A percentile compares a stretch with the other conserved stretches of the same genome.
phyloP scores from a whole-genome alignment of 2,797 vertebrate genomes.

The Alca torda region DNA sequence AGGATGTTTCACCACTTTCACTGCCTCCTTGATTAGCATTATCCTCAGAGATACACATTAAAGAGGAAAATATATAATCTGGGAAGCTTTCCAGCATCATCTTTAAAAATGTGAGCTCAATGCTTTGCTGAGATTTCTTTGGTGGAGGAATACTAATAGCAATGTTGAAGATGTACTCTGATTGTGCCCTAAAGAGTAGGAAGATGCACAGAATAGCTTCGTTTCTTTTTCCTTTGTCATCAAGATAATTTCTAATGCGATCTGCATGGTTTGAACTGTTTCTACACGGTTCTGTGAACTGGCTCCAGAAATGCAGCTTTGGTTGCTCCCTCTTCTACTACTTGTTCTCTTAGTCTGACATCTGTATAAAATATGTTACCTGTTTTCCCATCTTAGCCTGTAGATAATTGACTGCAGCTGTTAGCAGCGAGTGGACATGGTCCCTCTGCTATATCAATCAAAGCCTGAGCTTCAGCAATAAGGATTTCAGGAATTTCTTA shows the following conservation, averaged over 20 bases:
- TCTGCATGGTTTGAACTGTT: neutral
- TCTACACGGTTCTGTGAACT: neutral
- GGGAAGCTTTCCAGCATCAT: slow-evolving; percentile 55
- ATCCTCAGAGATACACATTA: slow-evolving; percentile 61
- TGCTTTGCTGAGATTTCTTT: slow-evolving; percentile 20
- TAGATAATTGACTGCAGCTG: neutral
- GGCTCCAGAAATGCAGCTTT: neutral
- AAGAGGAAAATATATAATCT: slow-evolving; percentile 57
- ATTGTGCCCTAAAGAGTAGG: slow-evolving; percentile 17
- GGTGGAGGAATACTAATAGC: slow-evolving; percentile 30
- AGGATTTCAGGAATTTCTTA: neutral
- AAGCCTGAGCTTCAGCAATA: neutral
- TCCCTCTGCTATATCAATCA: neutral
- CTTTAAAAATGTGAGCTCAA: slow-evolving; percentile 43
- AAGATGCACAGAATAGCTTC: neutral
- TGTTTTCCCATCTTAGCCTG: neutral
- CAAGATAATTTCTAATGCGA: neutral
- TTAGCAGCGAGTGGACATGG: neutral
- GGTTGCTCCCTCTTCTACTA: neutral
- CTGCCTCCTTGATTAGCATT: slow-evolving; percentile 44
- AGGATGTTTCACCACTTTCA: neutral
- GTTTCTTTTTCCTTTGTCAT: neutral
- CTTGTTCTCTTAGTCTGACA: neutral
- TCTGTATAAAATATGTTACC: neutral
- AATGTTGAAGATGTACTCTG: neutral